These are phyloP conservation scores for Ooceraea biroi DNA, from an alignment of 1,140 invertebrate species.

Conservation along the genomic window DNA sequence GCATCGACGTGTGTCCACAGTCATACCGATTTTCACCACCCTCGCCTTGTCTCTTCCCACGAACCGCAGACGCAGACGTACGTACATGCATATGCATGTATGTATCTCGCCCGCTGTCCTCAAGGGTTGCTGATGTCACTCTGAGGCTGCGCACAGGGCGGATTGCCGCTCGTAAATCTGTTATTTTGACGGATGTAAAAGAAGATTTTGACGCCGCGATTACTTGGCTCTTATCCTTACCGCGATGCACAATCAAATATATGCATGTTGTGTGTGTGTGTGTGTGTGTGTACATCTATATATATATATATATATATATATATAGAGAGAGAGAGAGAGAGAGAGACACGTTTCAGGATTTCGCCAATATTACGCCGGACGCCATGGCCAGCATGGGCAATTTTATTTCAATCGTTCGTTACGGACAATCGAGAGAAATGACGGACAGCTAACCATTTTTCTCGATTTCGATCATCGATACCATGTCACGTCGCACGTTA, in stretches of 20 bases:
- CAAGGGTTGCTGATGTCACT: constrained; percentile 38
- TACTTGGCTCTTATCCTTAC: constrained; percentile 20
- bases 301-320: too few relatives aligned
- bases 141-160: constrained; percentile 23
- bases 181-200: constrained; percentile 62
- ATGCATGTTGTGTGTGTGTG: too few relatives aligned
- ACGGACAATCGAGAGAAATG: constrained; percentile 20
- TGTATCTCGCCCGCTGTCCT: constrained; percentile 36
- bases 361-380: neutral
- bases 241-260: neutral
- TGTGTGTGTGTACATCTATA: too few relatives aligned
- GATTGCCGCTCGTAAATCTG: constrained; percentile 63
- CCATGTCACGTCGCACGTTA: neutral
- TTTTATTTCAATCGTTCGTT: constrained; percentile 30
- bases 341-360: neutral
- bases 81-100: constrained; percentile 25
- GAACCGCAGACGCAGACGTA: neutral
- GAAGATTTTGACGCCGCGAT: constrained; percentile 50
- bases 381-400: neutral
- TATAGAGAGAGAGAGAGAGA: too few relatives aligned
- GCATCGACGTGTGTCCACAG: neutral
- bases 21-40: constrained; percentile 4
- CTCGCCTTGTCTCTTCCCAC: neutral
- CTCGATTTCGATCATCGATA: constrained; percentile 8
- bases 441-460: too few relatives aligned